Evolutionary conservation across 2,888 invertebrate species (phyloP).

Genomic region (Creontiades dilutus): DNA sequence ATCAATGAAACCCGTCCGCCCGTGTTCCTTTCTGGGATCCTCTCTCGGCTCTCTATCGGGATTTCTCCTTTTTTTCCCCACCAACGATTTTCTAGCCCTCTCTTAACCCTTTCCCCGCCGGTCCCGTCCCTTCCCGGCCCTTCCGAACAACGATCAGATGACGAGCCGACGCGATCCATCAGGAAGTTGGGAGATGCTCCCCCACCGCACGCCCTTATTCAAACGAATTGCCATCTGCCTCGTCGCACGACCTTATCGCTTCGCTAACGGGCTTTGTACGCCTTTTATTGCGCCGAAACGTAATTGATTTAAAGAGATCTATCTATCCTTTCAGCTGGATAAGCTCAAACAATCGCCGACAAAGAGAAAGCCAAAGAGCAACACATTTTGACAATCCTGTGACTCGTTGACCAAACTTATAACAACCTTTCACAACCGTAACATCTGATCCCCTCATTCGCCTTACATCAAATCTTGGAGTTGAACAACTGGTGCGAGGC

Average conservation of each 20-base stretch:
- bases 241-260: conserved; percentile 14
- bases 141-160: neutral
- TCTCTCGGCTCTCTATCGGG: neutral
- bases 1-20: neutral
- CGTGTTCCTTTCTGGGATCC: conserved; percentile 23
- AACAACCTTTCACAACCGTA: too few relatives aligned
- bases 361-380: too few relatives aligned
- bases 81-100: neutral
- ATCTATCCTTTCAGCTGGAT: too few relatives aligned
- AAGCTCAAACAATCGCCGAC: too few relatives aligned
- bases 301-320: conserved; percentile 6
- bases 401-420: too few relatives aligned
- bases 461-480: too few relatives aligned
- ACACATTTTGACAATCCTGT: too few relatives aligned
- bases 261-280: neutral
- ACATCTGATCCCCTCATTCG: too few relatives aligned
- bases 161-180: conserved; percentile 24
- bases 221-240: conserved; percentile 40
- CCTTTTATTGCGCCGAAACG: neutral
- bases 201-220: neutral
- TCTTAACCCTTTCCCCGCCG: neutral
- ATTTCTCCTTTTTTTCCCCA: neutral
- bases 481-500: too few relatives aligned
- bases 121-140: too few relatives aligned
- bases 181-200: neutral